Evolutionary conservation across 2,113 vertebrate genomes (phyloP).

Genomic region (Propithecus coquereli): DNA sequence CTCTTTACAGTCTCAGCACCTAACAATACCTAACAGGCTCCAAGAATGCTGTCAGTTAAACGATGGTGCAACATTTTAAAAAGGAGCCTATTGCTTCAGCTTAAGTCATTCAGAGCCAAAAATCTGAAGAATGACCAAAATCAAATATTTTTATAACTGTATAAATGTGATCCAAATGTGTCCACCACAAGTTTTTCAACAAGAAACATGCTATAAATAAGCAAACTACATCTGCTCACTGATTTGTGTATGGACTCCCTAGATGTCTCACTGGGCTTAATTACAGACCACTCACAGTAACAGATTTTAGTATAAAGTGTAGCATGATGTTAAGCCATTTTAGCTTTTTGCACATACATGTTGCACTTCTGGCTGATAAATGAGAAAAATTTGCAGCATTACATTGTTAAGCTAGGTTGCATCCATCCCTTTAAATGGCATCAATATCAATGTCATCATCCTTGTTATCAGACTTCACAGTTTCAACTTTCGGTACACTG

Average conservation of each 20-base stretch:
- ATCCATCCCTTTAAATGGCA: constrained; percentile 90
- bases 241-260: constrained; percentile 79
- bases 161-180: constrained; percentile 85
- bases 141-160: constrained; percentile 86
- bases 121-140: constrained; percentile 82
- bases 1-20: not conserved
- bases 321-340: constrained; percentile 84
- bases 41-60: not conserved
- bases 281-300: constrained; percentile 85
- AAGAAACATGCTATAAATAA: constrained; percentile 84
- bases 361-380: constrained; percentile 84
- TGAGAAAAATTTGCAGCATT: constrained; percentile 77
- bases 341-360: constrained; percentile 83
- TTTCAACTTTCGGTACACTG: constrained; percentile 95
- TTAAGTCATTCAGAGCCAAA: constrained; percentile 65
- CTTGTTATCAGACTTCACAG: constrained; percentile 91
- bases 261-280: constrained; percentile 81
- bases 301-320: constrained; percentile 82
- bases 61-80: not conserved
- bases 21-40: constrained; percentile 47
- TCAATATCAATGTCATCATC: constrained; percentile 99
- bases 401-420: constrained; percentile 78
- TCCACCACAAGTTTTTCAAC: constrained; percentile 84
- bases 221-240: constrained; percentile 84
- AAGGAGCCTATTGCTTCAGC: constrained; percentile 57